Conservation (phyloP, 1,140 invertebrate genomes). For the Episyrphus balteatus region DNA sequence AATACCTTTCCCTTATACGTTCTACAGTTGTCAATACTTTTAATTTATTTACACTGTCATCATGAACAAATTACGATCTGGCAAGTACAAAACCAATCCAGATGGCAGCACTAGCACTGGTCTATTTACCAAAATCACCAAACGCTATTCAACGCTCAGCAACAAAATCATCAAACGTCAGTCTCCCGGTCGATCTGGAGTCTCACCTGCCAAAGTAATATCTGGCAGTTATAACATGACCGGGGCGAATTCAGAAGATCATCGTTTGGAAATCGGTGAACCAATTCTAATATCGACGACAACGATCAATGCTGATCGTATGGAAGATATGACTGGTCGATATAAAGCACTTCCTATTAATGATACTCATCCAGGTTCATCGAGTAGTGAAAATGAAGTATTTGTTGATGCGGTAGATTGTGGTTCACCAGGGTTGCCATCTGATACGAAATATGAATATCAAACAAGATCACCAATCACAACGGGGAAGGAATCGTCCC, state of each 20-base stretch:
- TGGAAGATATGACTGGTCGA: slow-evolving; percentile 10
- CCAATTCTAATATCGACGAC: slow-evolving; percentile 34
- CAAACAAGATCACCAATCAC: background rate
- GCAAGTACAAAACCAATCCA: slow-evolving; percentile 26
- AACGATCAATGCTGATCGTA: slow-evolving; percentile 29
- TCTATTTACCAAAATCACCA: slow-evolving; percentile 24
- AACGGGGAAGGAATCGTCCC: background rate
- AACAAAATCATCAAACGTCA: slow-evolving; percentile 24
- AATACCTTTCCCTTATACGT: no score
- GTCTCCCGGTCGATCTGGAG: slow-evolving; percentile 15
- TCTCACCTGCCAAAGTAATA: slow-evolving; percentile 17
- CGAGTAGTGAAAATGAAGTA: slow-evolving; percentile 27
- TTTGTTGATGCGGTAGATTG: slow-evolving; percentile 20
- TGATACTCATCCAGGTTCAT: slow-evolving; percentile 3
- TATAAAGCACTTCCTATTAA: no score
- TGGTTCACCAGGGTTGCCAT: no score
- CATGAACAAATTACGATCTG: slow-evolving; percentile 33
- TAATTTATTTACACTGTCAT: background rate
- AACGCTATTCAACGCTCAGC: slow-evolving; percentile 30
- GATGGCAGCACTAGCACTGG: slow-evolving; percentile 16
- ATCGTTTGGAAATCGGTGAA: slow-evolving; percentile 31
- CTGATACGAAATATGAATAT: slow-evolving; percentile 1
- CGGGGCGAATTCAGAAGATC: slow-evolving; percentile 30
- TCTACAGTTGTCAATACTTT: background rate
- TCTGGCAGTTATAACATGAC: slow-evolving; percentile 35